These are phyloP conservation scores for Cyprinella venusta DNA, from an alignment of 2,797 vertebrate genomes.

Conservation along the genomic window DNA sequence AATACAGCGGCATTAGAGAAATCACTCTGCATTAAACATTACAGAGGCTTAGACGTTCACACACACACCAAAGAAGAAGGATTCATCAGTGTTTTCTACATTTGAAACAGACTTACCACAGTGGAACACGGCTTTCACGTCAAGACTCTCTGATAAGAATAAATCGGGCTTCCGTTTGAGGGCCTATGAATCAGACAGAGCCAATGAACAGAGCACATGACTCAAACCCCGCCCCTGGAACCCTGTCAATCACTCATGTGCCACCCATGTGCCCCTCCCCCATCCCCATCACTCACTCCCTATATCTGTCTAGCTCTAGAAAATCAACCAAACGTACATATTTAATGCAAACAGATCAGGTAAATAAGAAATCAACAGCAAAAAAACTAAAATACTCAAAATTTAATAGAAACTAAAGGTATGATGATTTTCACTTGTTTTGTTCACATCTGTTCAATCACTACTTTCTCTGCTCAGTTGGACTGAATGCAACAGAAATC, in stretches of 20 bases:
- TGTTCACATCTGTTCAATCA: slow-evolving; percentile 65
- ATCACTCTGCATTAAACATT: background rate
- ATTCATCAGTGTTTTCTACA: background rate
- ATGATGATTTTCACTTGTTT: slow-evolving; percentile 68
- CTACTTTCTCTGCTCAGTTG: slow-evolving; percentile 75
- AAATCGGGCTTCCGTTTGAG: slow-evolving; percentile 98
- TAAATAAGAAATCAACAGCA: slow-evolving; percentile 78
- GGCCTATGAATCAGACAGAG: slow-evolving; percentile 89
- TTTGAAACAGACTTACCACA: slow-evolving; percentile 87
- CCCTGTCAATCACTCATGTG: slow-evolving; percentile 54
- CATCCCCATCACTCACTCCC: slow-evolving; percentile 64
- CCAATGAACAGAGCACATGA: slow-evolving; percentile 72
- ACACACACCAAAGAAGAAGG: background rate
- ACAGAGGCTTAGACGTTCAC: background rate
- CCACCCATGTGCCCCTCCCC: slow-evolving; percentile 54
- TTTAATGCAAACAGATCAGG: slow-evolving; percentile 79
- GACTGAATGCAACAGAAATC: slow-evolving; percentile 83
- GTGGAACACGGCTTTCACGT: slow-evolving; percentile 97
- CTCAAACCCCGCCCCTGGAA: slow-evolving; percentile 64
- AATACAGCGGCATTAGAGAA: slow-evolving; percentile 18
- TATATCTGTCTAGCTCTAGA: slow-evolving; percentile 46
- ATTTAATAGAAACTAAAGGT: slow-evolving; percentile 82
- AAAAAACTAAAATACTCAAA: slow-evolving; percentile 79
- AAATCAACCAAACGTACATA: slow-evolving; percentile 74
- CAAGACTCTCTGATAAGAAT: slow-evolving; percentile 94